phyloP scores from a whole-genome alignment of 53 echinoderm and acorn worm species.

The Temnopleurus reevesii region DNA sequence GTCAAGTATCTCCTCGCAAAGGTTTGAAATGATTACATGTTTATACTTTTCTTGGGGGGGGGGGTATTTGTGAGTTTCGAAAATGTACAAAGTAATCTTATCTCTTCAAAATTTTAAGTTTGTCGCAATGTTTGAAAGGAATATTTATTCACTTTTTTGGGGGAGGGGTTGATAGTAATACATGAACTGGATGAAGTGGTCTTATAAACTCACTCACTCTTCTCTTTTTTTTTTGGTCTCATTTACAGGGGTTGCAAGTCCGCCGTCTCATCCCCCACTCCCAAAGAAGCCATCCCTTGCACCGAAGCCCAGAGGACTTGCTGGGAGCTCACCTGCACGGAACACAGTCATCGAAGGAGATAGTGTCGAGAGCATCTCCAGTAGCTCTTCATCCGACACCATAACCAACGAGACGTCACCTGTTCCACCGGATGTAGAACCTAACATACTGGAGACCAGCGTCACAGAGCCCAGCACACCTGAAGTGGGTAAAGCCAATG shows the following conservation, averaged over 20 bases:
- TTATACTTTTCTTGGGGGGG: too few relatives aligned
- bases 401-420: neutral
- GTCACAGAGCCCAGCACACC: neutral
- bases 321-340: neutral
- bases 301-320: constrained; percentile 43
- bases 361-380: neutral
- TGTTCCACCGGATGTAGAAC: neutral
- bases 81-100: too few relatives aligned
- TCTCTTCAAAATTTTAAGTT: too few relatives aligned
- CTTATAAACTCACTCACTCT: too few relatives aligned
- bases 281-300: constrained; percentile 56
- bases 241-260: constrained; percentile 53
- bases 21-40: too few relatives aligned
- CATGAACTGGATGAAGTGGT: too few relatives aligned
- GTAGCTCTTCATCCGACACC: neutral
- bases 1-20: too few relatives aligned
- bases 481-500: neutral
- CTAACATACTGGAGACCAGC: too few relatives aligned
- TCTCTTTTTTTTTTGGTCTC: neutral
- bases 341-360: constrained; percentile 33
- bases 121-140: too few relatives aligned
- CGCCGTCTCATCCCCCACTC: constrained; percentile 42
- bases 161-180: too few relatives aligned
- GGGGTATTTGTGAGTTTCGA: too few relatives aligned
- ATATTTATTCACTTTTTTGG: too few relatives aligned